Conservation (phyloP, 2,797 vertebrate species). For the Melanotaenia pygmaea region DNA sequence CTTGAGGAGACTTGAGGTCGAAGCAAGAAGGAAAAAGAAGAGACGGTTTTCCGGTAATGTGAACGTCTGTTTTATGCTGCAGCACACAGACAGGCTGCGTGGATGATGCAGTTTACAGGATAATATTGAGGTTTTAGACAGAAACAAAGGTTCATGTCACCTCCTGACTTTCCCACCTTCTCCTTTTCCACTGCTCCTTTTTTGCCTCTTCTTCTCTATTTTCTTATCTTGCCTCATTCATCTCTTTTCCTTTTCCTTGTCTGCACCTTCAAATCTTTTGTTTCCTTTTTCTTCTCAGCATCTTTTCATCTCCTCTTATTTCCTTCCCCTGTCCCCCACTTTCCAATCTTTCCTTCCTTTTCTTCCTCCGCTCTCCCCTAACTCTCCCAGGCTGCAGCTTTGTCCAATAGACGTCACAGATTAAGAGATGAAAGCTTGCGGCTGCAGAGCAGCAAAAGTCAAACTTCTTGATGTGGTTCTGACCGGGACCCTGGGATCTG, state of each 20-base stretch:
- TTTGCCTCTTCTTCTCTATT: neutral
- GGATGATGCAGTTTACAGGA: slow-evolving; percentile 7
- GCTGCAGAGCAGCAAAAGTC: slow-evolving; percentile 51
- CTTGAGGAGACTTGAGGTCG: slow-evolving; percentile 4
- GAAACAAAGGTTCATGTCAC: neutral
- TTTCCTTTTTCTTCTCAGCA: neutral
- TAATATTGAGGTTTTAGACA: slow-evolving; percentile 11
- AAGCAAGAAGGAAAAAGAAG: slow-evolving; percentile 14
- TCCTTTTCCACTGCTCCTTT: neutral
- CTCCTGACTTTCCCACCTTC: too few species aligned
- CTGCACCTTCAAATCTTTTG: neutral
- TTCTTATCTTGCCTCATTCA: neutral
- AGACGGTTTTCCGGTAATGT: too few species aligned
- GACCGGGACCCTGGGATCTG: slow-evolving; percentile 70
- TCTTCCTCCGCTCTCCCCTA: slow-evolving; percentile 19
- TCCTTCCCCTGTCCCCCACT: neutral
- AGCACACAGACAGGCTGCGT: slow-evolving; percentile 10
- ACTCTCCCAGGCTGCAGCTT: slow-evolving; percentile 65
- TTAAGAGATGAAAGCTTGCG: slow-evolving; percentile 75
- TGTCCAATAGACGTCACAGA: slow-evolving; percentile 75
- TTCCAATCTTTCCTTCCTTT: neutral
- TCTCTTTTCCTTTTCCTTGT: neutral
- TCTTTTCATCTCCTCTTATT: neutral
- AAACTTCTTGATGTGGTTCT: slow-evolving; percentile 81
- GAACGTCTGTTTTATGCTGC: slow-evolving; percentile 27